These are phyloP conservation scores for Cantharis rufa DNA, from an alignment of 2,888 invertebrate genomes.

Conservation along the genomic window DNA sequence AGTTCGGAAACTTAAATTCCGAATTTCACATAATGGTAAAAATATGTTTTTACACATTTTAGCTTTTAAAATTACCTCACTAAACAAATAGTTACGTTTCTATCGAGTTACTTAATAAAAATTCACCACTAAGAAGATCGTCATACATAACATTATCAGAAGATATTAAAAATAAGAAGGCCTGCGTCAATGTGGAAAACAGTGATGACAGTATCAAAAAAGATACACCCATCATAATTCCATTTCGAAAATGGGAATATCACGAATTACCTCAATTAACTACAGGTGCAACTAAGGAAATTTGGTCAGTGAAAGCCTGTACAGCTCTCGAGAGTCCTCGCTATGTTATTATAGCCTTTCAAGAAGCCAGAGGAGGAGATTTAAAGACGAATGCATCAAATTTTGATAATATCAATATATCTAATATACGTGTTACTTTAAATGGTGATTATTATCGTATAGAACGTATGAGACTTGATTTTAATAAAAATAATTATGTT, in stretches of 20 bases:
- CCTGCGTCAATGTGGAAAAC: too few relatives aligned
- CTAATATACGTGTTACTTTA: slow-evolving; percentile 44
- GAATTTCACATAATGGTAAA: too few relatives aligned
- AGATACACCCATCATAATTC: neutral
- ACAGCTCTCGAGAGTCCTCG: slow-evolving; percentile 46
- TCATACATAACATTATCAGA: slow-evolving; percentile 30
- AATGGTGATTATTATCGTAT: slow-evolving; percentile 46
- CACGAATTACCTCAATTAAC: slow-evolving; percentile 46
- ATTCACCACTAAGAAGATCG: too few relatives aligned
- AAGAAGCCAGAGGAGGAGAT: slow-evolving; percentile 45
- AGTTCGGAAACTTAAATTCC: too few relatives aligned
- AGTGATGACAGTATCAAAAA: too few relatives aligned
- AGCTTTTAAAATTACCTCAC: too few relatives aligned
- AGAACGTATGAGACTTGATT: slow-evolving; percentile 41
- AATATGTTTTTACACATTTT: too few relatives aligned
- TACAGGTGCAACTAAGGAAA: slow-evolving; percentile 5
- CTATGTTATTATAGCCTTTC: slow-evolving; percentile 48
- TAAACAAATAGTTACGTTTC: too few relatives aligned
- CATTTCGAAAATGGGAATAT: slow-evolving; percentile 45
- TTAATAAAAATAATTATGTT: slow-evolving; percentile 34
- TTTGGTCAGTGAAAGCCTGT: slow-evolving; percentile 42
- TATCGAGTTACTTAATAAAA: too few relatives aligned
- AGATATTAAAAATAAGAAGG: too few relatives aligned
- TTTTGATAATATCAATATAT: slow-evolving; percentile 38
- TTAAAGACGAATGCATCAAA: slow-evolving; percentile 32